A percentile compares a stretch with the other conserved stretches of the same genome.
Conservation (phyloP, 2,888 invertebrate genomes). For the Lithophane socia region DNA sequence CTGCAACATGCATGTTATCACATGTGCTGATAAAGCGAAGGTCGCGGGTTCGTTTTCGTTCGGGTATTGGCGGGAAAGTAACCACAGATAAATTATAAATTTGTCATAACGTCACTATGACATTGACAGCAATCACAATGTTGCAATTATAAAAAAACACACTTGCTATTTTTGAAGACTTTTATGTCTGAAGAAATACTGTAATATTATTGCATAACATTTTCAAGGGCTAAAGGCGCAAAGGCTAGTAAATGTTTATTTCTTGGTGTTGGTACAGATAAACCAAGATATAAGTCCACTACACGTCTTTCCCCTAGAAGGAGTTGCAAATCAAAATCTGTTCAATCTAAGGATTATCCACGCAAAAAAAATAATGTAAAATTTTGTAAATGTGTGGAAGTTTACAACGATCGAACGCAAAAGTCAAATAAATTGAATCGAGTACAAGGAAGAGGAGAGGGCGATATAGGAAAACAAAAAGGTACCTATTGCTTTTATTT, state of each 20-base stretch:
- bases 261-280: conserved; percentile 1
- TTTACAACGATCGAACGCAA: conserved; percentile 2
- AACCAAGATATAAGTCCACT: conserved; percentile 17
- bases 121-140: no score
- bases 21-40: no score
- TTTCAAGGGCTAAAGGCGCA: not conserved
- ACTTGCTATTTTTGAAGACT: no score
- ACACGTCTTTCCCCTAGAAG: conserved; percentile 9
- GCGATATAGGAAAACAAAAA: conserved; percentile 18
- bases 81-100: no score
- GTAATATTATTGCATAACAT: not conserved
- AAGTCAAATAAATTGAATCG: not conserved
- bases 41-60: no score
- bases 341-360: conserved; percentile 29
- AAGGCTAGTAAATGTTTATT: not conserved
- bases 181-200: no score
- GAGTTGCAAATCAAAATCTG: not conserved
- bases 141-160: no score
- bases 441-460: conserved; percentile 20
- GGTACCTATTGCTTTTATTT: conserved; percentile 21
- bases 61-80: no score
- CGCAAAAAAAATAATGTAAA: conserved; percentile 31
- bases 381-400: conserved; percentile 44
- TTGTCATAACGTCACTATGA: no score
- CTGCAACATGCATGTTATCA: no score